Conservation (phyloP, 2,797 vertebrate species). For the Xiphorhynchus erythropygius region DNA sequence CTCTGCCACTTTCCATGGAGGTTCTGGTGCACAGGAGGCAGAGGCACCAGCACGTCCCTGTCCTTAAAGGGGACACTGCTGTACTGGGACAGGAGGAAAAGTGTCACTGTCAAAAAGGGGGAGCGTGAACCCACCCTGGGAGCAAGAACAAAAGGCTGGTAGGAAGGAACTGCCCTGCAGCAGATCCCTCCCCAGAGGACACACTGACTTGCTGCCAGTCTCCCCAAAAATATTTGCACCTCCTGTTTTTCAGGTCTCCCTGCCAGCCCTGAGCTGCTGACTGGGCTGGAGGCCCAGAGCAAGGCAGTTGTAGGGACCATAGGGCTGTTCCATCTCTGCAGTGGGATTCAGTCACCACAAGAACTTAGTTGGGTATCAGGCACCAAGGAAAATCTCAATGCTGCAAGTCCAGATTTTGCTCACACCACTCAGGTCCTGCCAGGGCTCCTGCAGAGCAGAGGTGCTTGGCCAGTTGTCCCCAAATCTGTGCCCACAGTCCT, state of each 20-base stretch:
- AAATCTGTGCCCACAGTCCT: not conserved
- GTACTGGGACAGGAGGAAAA: not conserved
- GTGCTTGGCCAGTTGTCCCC: not conserved
- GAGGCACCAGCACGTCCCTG: fast-evolving
- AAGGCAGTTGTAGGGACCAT: not conserved
- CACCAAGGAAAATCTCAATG: not conserved
- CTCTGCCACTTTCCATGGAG: not conserved
- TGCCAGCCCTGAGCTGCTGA: not conserved
- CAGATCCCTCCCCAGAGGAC: not conserved
- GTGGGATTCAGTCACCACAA: not conserved
- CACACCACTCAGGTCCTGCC: not conserved
- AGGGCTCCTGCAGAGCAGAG: not conserved
- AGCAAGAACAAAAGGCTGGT: not conserved
- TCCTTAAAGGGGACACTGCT: not conserved
- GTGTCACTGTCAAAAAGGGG: not conserved
- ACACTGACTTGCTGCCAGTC: not conserved
- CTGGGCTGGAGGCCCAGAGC: not conserved
- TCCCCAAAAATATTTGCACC: not conserved
- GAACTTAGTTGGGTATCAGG: fast-evolving
- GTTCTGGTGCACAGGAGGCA: not conserved
- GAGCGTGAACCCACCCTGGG: not conserved
- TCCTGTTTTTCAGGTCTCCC: not conserved
- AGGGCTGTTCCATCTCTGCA: not conserved
- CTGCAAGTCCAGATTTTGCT: not conserved
- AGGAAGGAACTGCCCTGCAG: not conserved